These are phyloP conservation scores for Xenentodon cancila DNA, from an alignment of 2,797 vertebrate genomes.

Conservation along the genomic window DNA sequence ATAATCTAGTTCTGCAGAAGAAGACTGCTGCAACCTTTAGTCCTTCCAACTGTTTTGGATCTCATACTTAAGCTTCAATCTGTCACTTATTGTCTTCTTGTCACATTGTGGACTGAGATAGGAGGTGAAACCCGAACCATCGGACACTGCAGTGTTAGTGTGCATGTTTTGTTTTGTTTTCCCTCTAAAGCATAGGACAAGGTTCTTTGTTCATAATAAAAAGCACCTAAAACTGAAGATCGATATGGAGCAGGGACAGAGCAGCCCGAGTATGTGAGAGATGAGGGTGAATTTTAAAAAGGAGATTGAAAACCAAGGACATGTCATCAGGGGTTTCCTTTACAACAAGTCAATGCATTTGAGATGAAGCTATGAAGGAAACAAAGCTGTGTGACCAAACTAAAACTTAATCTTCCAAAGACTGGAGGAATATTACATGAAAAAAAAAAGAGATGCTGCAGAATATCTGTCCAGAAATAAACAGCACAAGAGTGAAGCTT, in stretches of 20 bases:
- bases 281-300: conserved; percentile 52
- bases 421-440: conserved; percentile 7
- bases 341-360: conserved; percentile 52
- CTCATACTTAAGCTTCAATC: conserved; percentile 24
- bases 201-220: not conserved
- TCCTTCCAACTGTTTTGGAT: conserved; percentile 35
- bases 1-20: conserved; percentile 24
- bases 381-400: conserved; percentile 23
- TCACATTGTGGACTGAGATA: conserved; percentile 14
- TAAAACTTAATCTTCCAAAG: conserved; percentile 19
- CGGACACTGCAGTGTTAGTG: not conserved
- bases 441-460: conserved; percentile 10
- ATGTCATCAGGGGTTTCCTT: conserved; percentile 47
- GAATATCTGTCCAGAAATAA: not conserved
- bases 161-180: not conserved
- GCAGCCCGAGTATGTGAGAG: conserved; percentile 18
- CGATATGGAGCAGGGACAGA: conserved; percentile 28
- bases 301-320: conserved; percentile 65
- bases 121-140: not conserved
- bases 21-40: conserved; percentile 16
- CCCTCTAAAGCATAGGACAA: not conserved
- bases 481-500: conserved; percentile 1
- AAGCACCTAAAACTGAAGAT: conserved; percentile 41
- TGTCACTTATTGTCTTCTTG: conserved; percentile 41
- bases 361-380: conserved; percentile 45